These are phyloP conservation scores for Lipotes vexillifer DNA, from an alignment of 2,113 vertebrate genomes.

Conservation along the genomic window DNA sequence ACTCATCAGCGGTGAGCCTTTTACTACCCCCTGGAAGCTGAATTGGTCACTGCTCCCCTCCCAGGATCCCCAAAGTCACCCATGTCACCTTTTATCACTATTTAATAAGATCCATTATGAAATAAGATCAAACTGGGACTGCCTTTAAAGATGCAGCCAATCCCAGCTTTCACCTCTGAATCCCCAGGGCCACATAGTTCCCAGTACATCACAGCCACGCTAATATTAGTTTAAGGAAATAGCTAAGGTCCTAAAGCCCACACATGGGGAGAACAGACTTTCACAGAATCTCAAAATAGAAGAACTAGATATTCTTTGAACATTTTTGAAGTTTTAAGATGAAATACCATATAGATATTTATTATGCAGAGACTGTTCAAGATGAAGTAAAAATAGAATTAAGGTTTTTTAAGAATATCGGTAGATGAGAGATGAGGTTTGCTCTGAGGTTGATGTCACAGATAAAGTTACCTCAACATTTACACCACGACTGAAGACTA, in stretches of 20 bases:
- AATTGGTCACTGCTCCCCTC: too few relatives aligned
- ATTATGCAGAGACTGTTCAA: constrained; percentile 33
- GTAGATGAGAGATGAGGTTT: neutral
- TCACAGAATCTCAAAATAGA: constrained; percentile 23
- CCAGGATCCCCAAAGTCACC: neutral
- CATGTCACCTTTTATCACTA: constrained; percentile 23
- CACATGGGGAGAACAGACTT: neutral
- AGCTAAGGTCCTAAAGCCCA: neutral
- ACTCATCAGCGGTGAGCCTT: neutral
- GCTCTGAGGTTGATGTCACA: neutral
- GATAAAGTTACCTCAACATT: neutral
- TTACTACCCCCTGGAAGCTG: neutral
- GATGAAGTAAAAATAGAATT: constrained; percentile 24
- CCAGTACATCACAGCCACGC: neutral
- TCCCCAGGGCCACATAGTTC: neutral
- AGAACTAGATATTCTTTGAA: constrained; percentile 34
- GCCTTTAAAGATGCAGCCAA: constrained; percentile 7
- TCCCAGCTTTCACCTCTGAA: neutral
- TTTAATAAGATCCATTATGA: neutral
- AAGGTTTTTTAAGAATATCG: neutral
- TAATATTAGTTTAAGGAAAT: constrained; percentile 14
- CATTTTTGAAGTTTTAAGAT: constrained; percentile 41
- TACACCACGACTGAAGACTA: neutral
- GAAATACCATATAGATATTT: constrained; percentile 16
- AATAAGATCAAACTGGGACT: constrained; percentile 15